These are phyloP conservation scores for Typhlichthys eigenmanni DNA, from an alignment of 2,797 vertebrate species.

Conservation along the genomic window DNA sequence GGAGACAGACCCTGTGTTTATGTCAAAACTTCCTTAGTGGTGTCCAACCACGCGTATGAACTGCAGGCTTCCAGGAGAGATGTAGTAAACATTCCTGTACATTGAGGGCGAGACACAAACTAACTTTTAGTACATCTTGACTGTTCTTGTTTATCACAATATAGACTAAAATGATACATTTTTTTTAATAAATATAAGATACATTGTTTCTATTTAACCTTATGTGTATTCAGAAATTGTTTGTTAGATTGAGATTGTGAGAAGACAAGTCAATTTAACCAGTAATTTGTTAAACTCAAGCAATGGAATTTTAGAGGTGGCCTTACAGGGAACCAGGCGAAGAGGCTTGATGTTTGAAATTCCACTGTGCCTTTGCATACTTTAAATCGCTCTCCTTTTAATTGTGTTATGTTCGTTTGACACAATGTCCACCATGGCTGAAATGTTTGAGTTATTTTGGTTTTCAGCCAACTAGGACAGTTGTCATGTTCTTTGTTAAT, in stretches of 20 bases:
- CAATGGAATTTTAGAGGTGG: slow-evolving; percentile 57
- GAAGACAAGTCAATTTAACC: slow-evolving; percentile 48
- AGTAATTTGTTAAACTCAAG: slow-evolving; percentile 56
- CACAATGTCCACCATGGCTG: background rate
- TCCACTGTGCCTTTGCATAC: slow-evolving; percentile 65
- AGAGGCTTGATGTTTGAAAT: slow-evolving; percentile 58
- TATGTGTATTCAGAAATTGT: slow-evolving; percentile 2
- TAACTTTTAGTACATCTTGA: background rate
- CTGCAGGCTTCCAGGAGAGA: slow-evolving; percentile 51
- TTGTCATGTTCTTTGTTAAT: too few relatives aligned
- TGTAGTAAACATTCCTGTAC: slow-evolving; percentile 54
- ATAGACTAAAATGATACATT: background rate
- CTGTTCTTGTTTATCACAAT: too few relatives aligned
- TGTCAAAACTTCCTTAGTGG: slow-evolving; percentile 61
- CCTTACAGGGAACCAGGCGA: slow-evolving; percentile 48
- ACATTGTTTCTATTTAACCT: too few relatives aligned
- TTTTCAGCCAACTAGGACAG: too few relatives aligned
- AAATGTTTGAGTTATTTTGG: too few relatives aligned
- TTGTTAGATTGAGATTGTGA: slow-evolving; percentile 22
- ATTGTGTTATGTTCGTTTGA: background rate
- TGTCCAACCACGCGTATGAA: slow-evolving; percentile 51
- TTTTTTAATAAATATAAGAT: background rate
- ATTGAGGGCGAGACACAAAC: background rate
- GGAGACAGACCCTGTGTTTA: slow-evolving; percentile 61
- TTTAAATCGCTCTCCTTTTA: slow-evolving; percentile 54